These are phyloP conservation scores for Serripes groenlandicus DNA, from an alignment of 2,888 invertebrate genomes.

Conservation along the genomic window DNA sequence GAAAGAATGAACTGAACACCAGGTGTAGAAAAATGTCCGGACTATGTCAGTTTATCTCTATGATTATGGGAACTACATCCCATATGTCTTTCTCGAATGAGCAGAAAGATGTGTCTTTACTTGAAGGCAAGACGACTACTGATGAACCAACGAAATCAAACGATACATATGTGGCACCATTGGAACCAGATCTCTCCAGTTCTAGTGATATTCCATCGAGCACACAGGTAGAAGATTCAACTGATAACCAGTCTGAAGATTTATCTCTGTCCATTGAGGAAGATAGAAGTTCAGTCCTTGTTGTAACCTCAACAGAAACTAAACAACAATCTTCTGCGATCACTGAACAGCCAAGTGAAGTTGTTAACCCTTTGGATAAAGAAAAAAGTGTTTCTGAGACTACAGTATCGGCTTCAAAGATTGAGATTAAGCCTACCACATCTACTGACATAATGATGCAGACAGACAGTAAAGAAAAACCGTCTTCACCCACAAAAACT, in stretches of 20 bases:
- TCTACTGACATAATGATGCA: neutral
- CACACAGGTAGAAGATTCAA: neutral
- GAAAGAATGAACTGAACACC: neutral
- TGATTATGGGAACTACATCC: constrained; percentile 6
- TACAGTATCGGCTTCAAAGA: no score
- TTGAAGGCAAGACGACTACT: neutral
- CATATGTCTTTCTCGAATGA: neutral
- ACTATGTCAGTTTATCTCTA: constrained; percentile 33
- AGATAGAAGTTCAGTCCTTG: neutral
- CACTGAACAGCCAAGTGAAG: no score
- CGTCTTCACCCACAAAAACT: neutral
- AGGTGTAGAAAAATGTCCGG: constrained; percentile 6
- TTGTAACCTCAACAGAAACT: neutral
- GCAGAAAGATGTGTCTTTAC: neutral
- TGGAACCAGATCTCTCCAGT: neutral
- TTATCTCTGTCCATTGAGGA: neutral
- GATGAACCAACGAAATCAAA: neutral
- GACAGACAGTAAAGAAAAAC: neutral
- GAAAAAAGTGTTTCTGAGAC: no score
- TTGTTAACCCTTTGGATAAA: no score
- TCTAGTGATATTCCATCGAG: neutral
- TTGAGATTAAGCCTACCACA: no score
- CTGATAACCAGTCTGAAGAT: neutral
- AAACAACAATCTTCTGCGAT: no score
- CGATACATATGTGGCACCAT: neutral